Base-by-base conservation (phyloP, 2,888 invertebrate species). In the Eristalis pertinax region DNA sequence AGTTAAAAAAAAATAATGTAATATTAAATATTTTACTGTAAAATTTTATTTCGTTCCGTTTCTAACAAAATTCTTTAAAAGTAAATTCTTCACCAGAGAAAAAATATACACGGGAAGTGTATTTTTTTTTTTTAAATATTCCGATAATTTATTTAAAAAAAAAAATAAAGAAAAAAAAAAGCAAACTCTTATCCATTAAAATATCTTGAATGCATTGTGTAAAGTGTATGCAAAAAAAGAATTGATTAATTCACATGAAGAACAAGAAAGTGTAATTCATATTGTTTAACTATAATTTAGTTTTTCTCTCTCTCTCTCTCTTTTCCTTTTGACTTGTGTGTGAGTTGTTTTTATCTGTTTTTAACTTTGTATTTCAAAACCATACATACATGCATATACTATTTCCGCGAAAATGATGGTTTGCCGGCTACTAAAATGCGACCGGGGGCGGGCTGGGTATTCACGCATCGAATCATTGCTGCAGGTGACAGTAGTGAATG, bases 21-120 rank as follows among this genome's bases (percentile, higher is more conserved):
- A 75, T 67, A 7, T 43, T 19, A 50, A 19, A 50, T 50, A 50
- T 80, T 87, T 68, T 58, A 79, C 65, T 65, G 24, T 72, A 68
- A 35, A 77, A 69, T 77, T 60, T 82, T 19, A 65, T 79, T 84
- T 79, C 72, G 78, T 87, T 86, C 82, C 79, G 58, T 83, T 75
- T 78, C 60, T 86, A 78, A 75, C 56, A 62, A 67, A 67, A 81
- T 64, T 74, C 41, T 64, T 68, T 1, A 43, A 32, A 62, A 74
- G 70, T 38, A 69, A 62, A 77, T 50, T 38, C 19, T 26, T 26
- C 15, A 26, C 13, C 32, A 32, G 32, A 32, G 32, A 60, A 65
- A 72, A 58, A 74, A 75, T 32, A 0, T 10, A 32, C 32, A 32
- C 10, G 72, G 41, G 74, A 56, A 67, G 38, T 38, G 11, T 38